These are phyloP conservation scores for Cossypha polioptera DNA, from an alignment of 2,797 vertebrate species.

Conservation along the genomic window DNA sequence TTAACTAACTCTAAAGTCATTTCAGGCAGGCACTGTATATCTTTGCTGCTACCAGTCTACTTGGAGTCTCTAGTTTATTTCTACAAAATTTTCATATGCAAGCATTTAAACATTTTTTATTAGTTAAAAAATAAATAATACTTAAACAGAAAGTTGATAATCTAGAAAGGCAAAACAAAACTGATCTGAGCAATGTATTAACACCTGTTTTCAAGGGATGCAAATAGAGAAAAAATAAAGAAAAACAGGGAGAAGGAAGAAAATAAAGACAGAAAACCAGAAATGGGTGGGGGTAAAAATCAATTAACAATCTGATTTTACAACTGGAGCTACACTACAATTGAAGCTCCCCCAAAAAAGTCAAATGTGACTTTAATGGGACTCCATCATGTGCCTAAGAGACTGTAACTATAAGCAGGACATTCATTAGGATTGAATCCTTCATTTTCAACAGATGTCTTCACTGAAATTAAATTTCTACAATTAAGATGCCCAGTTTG, in stretches of 20 bases:
- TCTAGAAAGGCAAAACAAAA: slow-evolving; percentile 21
- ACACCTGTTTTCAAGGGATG: neutral
- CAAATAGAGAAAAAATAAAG: neutral
- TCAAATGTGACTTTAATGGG: neutral
- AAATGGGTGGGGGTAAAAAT: neutral
- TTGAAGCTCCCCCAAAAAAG: neutral
- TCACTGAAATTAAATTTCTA: slow-evolving; percentile 51
- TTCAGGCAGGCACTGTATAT: slow-evolving; percentile 44
- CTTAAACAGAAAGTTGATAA: neutral
- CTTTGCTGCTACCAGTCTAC: neutral
- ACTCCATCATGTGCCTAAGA: neutral
- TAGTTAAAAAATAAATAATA: neutral
- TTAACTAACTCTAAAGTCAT: slow-evolving; percentile 74
- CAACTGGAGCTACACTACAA: neutral
- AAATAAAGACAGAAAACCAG: neutral
- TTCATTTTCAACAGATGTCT: neutral
- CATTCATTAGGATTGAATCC: neutral
- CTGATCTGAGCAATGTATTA: neutral
- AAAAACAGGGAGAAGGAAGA: neutral
- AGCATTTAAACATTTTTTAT: slow-evolving; percentile 35
- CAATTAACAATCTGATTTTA: neutral
- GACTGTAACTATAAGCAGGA: neutral
- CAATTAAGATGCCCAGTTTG: slow-evolving; percentile 6
- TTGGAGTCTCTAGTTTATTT: slow-evolving; percentile 28
- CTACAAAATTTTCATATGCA: slow-evolving; percentile 22